A percentile compares a stretch with the other conserved stretches of the same genome.
Evolutionary conservation across 2,888 invertebrate genomes (phyloP).

Genomic region (Acanthosepion lycidas): DNA sequence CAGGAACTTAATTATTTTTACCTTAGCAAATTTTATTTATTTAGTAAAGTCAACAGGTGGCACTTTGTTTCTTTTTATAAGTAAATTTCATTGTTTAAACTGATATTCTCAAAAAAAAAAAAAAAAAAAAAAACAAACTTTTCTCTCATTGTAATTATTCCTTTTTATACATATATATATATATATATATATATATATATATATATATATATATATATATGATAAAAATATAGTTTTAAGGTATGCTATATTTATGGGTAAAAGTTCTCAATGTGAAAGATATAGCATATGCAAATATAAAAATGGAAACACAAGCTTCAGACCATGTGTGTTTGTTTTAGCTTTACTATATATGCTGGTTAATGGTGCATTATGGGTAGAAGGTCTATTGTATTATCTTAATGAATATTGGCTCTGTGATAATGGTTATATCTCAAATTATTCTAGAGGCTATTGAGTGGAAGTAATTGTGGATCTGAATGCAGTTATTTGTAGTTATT

Average conservation of each 20-base stretch:
- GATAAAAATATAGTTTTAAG: too few species aligned
- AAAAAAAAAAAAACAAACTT: neutral
- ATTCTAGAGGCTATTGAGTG: too few species aligned
- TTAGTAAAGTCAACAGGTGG: neutral
- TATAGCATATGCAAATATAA: too few species aligned
- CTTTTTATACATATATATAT: neutral
- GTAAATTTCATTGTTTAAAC: neutral
- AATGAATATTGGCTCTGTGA: too few species aligned
- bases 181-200: neutral
- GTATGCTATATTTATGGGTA: too few species aligned
- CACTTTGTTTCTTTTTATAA: neutral
- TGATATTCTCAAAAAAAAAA: neutral
- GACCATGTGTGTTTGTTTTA: neutral
- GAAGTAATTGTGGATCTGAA: too few species aligned
- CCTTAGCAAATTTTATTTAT: neutral
- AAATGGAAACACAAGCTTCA: neutral
- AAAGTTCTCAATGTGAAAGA: too few species aligned
- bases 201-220: neutral
- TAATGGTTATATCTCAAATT: too few species aligned
- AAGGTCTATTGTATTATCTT: too few species aligned
- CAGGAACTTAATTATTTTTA: neutral
- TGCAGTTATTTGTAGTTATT: too few species aligned
- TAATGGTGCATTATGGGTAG: too few species aligned
- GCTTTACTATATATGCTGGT: too few species aligned
- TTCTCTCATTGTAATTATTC: neutral